Percentiles rank a stretch among this genome's conserved stretches.
Evolutionary conservation across 2,113 vertebrate species (phyloP).

Genomic region (Mellivora capensis): DNA sequence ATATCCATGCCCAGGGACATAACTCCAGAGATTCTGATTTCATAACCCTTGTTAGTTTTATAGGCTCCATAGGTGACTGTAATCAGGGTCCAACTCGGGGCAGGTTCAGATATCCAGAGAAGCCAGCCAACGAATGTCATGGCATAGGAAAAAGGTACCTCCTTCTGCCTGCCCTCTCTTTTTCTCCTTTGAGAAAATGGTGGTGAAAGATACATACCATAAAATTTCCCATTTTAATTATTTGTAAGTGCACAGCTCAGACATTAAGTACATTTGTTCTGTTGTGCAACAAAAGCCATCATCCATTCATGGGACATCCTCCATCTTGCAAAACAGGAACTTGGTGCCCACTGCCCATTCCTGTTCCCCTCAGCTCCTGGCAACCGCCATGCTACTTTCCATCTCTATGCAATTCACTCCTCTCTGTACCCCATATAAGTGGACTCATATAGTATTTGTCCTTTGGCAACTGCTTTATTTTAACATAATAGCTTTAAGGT

Average conservation of each 20-base stretch:
- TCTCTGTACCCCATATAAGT: not conserved
- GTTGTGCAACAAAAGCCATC: not conserved
- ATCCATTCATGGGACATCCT: not conserved
- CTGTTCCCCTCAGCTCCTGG: not conserved
- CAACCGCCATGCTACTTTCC: not conserved
- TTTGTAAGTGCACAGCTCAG: not conserved
- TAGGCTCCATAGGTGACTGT: not conserved
- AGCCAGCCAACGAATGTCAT: not conserved
- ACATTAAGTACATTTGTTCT: not conserved
- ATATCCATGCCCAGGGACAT: not conserved
- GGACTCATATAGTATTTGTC: not conserved
- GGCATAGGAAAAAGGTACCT: not conserved
- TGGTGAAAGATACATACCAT: not conserved
- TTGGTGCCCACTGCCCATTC: not conserved
- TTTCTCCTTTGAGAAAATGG: not conserved
- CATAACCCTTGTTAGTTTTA: not conserved
- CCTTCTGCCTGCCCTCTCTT: not conserved
- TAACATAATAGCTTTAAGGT: not conserved
- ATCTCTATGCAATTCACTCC: not conserved
- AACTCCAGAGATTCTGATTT: not conserved
- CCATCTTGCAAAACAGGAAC: not conserved
- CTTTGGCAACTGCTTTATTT: not conserved
- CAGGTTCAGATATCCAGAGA: not conserved
- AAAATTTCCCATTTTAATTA: not conserved
- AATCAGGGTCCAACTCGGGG: not conserved